These are phyloP conservation scores for Trissonchulus latispiculum DNA, from an alignment of 2,888 invertebrate genomes.

Conservation along the genomic window DNA sequence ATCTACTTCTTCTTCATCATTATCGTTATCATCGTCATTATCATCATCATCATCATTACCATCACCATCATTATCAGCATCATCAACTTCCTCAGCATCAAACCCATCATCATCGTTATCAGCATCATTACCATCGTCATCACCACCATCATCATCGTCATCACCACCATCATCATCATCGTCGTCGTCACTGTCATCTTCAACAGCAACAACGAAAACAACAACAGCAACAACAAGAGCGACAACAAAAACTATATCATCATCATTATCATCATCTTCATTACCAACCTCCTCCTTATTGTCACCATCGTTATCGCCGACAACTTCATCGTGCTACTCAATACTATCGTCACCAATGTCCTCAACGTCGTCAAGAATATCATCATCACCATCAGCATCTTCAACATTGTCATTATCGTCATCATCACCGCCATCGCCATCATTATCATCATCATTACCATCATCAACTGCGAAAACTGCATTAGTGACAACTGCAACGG, in stretches of 20 bases:
- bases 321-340: background rate
- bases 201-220: too few species aligned
- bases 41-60: background rate
- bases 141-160: too few species aligned
- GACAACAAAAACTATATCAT: too few species aligned
- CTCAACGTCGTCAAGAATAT: background rate
- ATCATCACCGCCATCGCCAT: background rate
- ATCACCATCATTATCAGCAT: background rate
- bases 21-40: background rate
- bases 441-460: too few species aligned
- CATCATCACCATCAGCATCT: background rate
- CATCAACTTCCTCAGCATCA: background rate
- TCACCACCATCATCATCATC: too few species aligned
- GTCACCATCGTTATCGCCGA: background rate
- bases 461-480: too few species aligned
- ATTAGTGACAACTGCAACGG: too few species aligned
- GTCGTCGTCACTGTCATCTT: too few species aligned
- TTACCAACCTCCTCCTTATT: background rate
- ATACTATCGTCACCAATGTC: background rate
- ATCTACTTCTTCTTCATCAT: background rate
- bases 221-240: too few species aligned
- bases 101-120: background rate
- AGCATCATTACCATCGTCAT: background rate
- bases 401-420: background rate
- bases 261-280: background rate